Evolutionary conservation across 2,888 invertebrate species (phyloP).

Genomic region (Hoplodrina ambigua): DNA sequence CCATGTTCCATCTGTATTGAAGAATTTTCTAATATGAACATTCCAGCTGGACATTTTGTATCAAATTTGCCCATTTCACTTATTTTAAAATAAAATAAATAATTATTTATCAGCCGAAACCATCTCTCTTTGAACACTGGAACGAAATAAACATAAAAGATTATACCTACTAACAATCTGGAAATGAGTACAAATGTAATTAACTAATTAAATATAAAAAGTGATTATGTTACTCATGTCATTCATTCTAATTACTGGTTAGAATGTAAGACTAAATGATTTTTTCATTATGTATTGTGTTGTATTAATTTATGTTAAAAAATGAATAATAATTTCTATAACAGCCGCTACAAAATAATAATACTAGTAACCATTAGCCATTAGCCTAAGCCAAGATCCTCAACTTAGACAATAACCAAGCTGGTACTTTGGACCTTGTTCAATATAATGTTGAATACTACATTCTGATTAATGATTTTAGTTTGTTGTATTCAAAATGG

Average conservation of each 20-base stretch:
- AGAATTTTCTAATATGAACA: slow-evolving; percentile 94
- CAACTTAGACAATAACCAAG: too few relatives aligned
- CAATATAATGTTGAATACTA: too few relatives aligned
- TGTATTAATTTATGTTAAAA: background rate
- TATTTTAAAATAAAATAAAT: slow-evolving; percentile 94
- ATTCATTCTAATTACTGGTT: background rate
- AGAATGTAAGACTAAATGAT: background rate
- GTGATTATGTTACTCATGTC: background rate
- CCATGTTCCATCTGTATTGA: slow-evolving; percentile 92
- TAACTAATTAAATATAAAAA: slow-evolving; percentile 1
- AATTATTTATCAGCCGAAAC: slow-evolving; percentile 94
- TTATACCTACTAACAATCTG: slow-evolving; percentile 2
- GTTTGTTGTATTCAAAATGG: too few relatives aligned
- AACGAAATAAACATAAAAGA: slow-evolving; percentile 67
- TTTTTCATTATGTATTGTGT: background rate
- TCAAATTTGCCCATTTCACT: slow-evolving; percentile 92
- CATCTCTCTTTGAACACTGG: slow-evolving; percentile 94
- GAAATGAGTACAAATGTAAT: background rate
- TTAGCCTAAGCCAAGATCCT: too few relatives aligned
- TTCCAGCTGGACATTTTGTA: slow-evolving; percentile 92
- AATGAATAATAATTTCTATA: background rate
- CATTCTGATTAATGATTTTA: too few relatives aligned
- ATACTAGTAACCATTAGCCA: too few relatives aligned
- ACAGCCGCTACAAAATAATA: too few relatives aligned
- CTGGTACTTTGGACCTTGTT: too few relatives aligned